Percentiles rank a stretch among this genome's conserved stretches.
phyloP scores from a whole-genome alignment of 1,140 invertebrate genomes.

The Drosophila chauvacae region DNA sequence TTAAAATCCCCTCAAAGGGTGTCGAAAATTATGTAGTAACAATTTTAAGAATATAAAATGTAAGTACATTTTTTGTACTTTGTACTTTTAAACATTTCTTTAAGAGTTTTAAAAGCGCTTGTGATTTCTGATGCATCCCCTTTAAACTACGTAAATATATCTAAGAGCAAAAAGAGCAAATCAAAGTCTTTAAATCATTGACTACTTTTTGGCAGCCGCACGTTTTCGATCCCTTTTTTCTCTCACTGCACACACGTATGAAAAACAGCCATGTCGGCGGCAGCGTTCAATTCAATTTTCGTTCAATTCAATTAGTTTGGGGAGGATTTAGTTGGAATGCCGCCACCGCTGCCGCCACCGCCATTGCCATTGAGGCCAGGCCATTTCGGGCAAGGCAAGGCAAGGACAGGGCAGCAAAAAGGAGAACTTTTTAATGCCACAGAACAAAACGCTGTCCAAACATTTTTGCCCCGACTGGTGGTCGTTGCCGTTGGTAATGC shows the following conservation, averaged over 20 bases:
- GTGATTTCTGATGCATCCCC: not conserved
- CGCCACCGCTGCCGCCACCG: not conserved
- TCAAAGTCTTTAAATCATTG: not conserved
- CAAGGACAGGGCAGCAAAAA: conserved; percentile 28
- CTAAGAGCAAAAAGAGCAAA: not conserved
- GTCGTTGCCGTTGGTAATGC: conserved; percentile 33
- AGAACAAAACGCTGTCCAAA: conserved; percentile 47
- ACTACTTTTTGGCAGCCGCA: fast-evolving
- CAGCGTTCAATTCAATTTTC: conserved; percentile 58
- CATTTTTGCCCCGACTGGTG: conserved; percentile 10
- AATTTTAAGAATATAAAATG: too few species aligned
- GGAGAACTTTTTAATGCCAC: conserved; percentile 44
- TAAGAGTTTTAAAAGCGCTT: not conserved
- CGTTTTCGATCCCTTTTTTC: not conserved
- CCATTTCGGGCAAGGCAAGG: not conserved
- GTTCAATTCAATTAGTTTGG: conserved; percentile 59
- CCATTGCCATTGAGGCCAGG: not conserved
- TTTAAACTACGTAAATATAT: not conserved
- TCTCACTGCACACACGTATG: conserved; percentile 16
- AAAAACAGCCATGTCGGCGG: conserved; percentile 16
- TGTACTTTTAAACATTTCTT: not conserved
- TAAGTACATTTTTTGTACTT: too few species aligned
- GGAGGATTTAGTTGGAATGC: conserved; percentile 61
- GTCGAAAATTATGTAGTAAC: too few species aligned
- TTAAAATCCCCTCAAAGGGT: too few species aligned